A percentile compares a stretch with the other conserved stretches of the same genome.
These are phyloP conservation scores for Antedon mediterranea DNA, from an alignment of 53 echinoderm and acorn worm species.

Conservation along the genomic window DNA sequence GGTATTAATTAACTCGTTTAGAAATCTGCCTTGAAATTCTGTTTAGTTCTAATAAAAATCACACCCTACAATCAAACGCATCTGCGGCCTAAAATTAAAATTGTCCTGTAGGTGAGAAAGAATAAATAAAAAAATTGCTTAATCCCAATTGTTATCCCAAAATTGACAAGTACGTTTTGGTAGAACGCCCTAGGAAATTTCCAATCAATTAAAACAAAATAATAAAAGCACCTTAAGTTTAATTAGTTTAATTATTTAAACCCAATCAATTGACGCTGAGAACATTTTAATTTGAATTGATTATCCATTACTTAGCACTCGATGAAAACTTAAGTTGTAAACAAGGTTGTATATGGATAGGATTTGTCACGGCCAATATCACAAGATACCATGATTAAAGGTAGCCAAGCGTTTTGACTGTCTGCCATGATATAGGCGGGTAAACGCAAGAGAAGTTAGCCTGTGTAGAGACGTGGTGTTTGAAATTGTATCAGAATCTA, in stretches of 20 bases:
- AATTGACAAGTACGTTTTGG: background rate
- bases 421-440: background rate
- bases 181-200: background rate
- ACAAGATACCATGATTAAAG: background rate
- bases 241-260: background rate
- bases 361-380: conserved; percentile 1
- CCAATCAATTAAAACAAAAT: background rate
- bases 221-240: background rate
- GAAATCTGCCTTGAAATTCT: no score
- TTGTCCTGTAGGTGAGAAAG: no score
- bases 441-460: background rate
- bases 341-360: background rate
- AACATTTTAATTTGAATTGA: background rate
- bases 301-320: background rate
- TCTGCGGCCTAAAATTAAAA: no score
- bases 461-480: background rate
- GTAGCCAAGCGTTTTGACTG: background rate
- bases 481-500: background rate
- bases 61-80: no score
- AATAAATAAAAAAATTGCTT: background rate
- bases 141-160: background rate
- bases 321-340: background rate
- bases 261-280: background rate
- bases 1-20: no score
- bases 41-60: no score